These are phyloP conservation scores for Spisula subtruncata DNA, from an alignment of 2,888 invertebrate species.

Conservation along the genomic window DNA sequence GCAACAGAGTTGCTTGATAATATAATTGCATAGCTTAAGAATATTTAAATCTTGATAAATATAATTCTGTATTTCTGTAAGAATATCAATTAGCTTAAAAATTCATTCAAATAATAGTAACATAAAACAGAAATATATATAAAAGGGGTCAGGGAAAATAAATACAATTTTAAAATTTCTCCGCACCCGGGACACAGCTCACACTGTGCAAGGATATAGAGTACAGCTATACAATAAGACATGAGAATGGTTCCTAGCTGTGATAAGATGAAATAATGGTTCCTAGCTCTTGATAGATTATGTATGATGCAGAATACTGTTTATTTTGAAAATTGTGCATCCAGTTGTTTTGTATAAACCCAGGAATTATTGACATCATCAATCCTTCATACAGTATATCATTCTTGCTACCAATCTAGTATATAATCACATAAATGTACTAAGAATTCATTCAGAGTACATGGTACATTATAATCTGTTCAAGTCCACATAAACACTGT, in stretches of 20 bases:
- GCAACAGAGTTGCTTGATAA: neutral
- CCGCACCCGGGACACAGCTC: neutral
- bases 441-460: neutral
- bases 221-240: neutral
- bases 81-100: slow-evolving; percentile 20
- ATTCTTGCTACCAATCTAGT: slow-evolving; percentile 15
- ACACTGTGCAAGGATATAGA: neutral
- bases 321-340: slow-evolving; percentile 24
- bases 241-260: neutral
- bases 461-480: neutral
- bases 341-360: slow-evolving; percentile 19
- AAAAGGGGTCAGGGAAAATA: slow-evolving; percentile 18
- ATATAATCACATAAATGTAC: neutral
- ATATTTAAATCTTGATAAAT: slow-evolving; percentile 26
- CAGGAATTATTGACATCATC: neutral
- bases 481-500: slow-evolving; percentile 14
- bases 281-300: neutral
- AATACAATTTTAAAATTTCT: neutral
- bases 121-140: neutral
- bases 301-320: slow-evolving; percentile 44
- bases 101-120: slow-evolving; percentile 10
- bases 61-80: slow-evolving; percentile 15
- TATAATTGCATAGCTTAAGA: slow-evolving; percentile 28
- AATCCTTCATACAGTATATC: neutral
- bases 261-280: neutral